These are phyloP conservation scores for Tauraco hartlaubi DNA, from an alignment of 2,797 vertebrate species.

Conservation along the genomic window DNA sequence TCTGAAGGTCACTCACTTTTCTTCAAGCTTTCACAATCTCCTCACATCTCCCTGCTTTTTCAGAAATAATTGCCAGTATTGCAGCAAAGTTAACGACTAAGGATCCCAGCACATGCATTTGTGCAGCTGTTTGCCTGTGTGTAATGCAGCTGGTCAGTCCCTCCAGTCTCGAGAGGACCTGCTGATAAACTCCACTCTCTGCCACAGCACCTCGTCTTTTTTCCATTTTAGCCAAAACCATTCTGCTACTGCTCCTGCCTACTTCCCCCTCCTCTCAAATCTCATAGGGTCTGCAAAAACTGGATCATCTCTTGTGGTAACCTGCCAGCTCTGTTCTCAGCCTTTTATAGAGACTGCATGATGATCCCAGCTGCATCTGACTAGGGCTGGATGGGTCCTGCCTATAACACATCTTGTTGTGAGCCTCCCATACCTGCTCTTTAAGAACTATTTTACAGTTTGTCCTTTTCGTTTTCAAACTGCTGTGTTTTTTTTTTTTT, in stretches of 20 bases:
- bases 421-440: neutral
- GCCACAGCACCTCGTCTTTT: neutral
- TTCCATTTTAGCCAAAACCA: neutral
- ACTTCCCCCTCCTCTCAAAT: neutral
- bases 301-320: neutral
- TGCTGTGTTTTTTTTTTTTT: neutral
- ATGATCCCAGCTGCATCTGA: neutral
- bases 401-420: neutral
- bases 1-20: neutral
- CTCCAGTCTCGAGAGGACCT: neutral
- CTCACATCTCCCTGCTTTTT: neutral
- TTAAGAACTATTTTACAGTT: neutral
- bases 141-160: neutral
- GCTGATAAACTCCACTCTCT: neutral
- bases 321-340: neutral
- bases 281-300: neutral
- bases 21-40: neutral
- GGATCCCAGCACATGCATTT: neutral
- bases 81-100: neutral
- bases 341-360: neutral
- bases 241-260: neutral
- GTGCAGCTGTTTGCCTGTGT: neutral
- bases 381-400: neutral
- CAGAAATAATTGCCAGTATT: neutral
- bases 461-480: neutral